Percentiles rank a stretch among this genome's conserved stretches.
Evolutionary conservation across 2,113 vertebrate genomes (phyloP).

Genomic region (Vidua chalybeata): DNA sequence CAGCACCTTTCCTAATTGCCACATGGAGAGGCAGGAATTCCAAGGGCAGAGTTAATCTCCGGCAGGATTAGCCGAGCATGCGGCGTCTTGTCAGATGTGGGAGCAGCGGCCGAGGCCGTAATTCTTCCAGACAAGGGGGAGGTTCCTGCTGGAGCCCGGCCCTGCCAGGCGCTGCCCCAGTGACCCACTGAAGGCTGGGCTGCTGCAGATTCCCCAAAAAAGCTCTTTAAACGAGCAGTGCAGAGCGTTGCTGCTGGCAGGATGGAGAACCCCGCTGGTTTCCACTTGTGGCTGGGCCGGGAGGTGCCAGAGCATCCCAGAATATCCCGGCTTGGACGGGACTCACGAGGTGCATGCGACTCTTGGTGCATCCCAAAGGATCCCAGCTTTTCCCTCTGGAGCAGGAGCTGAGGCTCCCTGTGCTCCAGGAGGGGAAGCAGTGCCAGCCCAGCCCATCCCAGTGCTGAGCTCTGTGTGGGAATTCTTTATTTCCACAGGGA

Average conservation of each 20-base stretch:
- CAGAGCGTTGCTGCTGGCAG: fast-evolving
- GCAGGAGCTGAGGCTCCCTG: neutral
- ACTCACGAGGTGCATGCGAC: fast-evolving
- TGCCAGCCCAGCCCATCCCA: fast-evolving
- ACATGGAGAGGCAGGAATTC: slow-evolving; percentile 84
- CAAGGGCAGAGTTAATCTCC: slow-evolving; percentile 84
- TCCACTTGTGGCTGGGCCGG: fast-evolving
- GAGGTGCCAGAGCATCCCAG: neutral
- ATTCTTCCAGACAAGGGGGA: slow-evolving; percentile 21
- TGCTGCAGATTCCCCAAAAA: neutral
- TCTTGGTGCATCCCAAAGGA: neutral
- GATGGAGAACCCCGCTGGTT: fast-evolving
- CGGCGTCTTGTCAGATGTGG: slow-evolving; percentile 81
- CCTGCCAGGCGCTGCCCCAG: neutral
- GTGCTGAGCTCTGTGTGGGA: neutral
- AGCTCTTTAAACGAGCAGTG: fast-evolving
- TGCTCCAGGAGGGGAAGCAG: fast-evolving
- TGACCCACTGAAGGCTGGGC: neutral
- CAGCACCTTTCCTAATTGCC: slow-evolving; percentile 65
- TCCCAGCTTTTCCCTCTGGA: neutral
- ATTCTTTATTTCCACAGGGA: neutral
- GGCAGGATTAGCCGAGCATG: slow-evolving; percentile 79
- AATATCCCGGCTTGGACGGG: fast-evolving
- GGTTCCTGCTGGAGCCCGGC: neutral
- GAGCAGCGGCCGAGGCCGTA: neutral